Evolutionary conservation across 2,113 vertebrate genomes (phyloP).

Genomic region (human): GRCh38 chr15:94545001-94545500

Average conservation of each 20-base stretch:
- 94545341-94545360: no score
- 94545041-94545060: neutral
- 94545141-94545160: neutral
- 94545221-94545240: neutral
- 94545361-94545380: neutral
- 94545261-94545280: no score
- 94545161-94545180: neutral
- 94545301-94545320: accelerated
- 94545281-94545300: neutral
- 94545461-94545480: neutral
- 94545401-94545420: neutral
- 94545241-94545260: neutral
- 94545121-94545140: neutral
- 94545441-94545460: neutral
- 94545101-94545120: neutral
- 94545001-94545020: neutral
- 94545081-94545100: neutral
- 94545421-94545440: neutral
- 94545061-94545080: neutral
- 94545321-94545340: neutral
- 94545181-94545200: neutral
- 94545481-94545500: neutral
- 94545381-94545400: neutral
- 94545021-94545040: neutral
- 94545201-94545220: neutral